Conservation (phyloP, 1,140 invertebrate species). For the Platyscapa corneri region DNA sequence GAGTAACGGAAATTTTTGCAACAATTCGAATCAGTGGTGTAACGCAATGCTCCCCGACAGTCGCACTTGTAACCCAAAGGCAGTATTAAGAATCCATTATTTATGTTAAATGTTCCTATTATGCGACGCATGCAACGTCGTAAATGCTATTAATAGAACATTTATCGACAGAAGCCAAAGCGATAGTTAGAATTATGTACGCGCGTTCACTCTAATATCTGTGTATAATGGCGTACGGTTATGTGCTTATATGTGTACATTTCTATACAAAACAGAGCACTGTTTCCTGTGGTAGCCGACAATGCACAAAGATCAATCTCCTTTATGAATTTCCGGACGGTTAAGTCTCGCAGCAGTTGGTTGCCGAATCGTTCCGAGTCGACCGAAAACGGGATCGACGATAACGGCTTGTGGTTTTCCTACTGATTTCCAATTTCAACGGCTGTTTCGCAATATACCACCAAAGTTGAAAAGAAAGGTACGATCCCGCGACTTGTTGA, state of each 20-base stretch:
- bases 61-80: too few species aligned
- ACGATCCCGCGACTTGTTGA: slow-evolving; percentile 23
- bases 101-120: not conserved
- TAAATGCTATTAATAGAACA: not conserved
- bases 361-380: slow-evolving; percentile 24
- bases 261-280: not conserved
- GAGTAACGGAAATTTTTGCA: too few species aligned
- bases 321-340: slow-evolving; percentile 57
- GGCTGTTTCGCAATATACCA: slow-evolving; percentile 32
- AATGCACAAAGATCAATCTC: slow-evolving; percentile 57
- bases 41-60: too few species aligned
- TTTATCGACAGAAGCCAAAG: slow-evolving; percentile 25
- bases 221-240: not conserved
- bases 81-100: not conserved
- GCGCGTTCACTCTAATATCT: not conserved
- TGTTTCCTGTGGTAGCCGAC: slow-evolving; percentile 37
- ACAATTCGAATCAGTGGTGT: too few species aligned
- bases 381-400: slow-evolving; percentile 25
- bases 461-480: slow-evolving; percentile 16
- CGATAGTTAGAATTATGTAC: not conserved
- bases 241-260: slow-evolving; percentile 7
- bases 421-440: slow-evolving; percentile 53
- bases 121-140: not conserved
- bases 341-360: slow-evolving; percentile 49
- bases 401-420: slow-evolving; percentile 40